Percentiles rank a stretch among this genome's conserved stretches.
Conservation (phyloP, 2,888 invertebrate species). For the Eristalis intricaria region DNA sequence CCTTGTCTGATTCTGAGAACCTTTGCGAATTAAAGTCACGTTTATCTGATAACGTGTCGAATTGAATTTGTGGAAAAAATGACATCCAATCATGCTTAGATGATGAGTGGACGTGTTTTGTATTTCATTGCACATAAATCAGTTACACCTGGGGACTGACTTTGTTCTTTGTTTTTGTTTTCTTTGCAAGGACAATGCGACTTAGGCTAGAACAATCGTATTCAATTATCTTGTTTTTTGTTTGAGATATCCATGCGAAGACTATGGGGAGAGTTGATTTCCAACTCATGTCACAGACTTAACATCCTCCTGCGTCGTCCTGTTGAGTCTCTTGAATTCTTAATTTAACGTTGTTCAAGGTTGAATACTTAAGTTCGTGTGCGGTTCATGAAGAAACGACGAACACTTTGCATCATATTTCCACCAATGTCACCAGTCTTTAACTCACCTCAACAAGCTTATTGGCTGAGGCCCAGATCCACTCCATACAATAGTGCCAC, state of each 20-base stretch:
- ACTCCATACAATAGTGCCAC: too few relatives aligned
- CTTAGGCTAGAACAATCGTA: not conserved
- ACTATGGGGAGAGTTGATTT: not conserved
- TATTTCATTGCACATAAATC: not conserved
- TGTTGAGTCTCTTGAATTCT: not conserved
- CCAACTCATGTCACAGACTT: not conserved
- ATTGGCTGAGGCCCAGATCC: too few relatives aligned
- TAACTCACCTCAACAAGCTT: too few relatives aligned
- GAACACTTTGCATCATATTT: too few relatives aligned
- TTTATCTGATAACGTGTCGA: not conserved
- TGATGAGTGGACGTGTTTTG: not conserved
- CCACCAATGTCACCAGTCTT: too few relatives aligned
- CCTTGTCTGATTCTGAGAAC: not conserved
- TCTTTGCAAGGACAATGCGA: not conserved
- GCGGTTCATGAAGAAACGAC: too few relatives aligned
- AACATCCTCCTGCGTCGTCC: not conserved
- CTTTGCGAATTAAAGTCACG: not conserved
- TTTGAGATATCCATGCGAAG: not conserved
- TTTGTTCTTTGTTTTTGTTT: not conserved
- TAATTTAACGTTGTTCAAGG: not conserved
- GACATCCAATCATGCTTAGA: not conserved
- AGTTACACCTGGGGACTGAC: not conserved
- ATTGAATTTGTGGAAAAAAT: conserved; percentile 3
- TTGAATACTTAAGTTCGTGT: not conserved
- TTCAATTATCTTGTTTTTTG: not conserved